phyloP scores from a whole-genome alignment of 2,113 vertebrate genomes.

The Caranx ignobilis region DNA sequence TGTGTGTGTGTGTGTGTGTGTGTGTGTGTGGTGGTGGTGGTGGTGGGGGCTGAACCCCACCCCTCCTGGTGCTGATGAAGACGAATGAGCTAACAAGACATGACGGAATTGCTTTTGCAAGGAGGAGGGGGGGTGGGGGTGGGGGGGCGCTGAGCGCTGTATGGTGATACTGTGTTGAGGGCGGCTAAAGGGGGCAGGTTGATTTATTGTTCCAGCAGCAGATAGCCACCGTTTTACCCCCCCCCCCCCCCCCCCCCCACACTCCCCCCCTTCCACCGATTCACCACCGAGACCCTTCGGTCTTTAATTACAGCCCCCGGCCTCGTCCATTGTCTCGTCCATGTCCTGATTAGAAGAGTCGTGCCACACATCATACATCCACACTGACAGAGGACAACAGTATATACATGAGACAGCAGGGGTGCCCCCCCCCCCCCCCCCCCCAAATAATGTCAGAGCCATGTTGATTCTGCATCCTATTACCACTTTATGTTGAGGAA shows the following conservation, averaged over 20 bases:
- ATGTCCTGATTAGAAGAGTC: conserved; percentile 75
- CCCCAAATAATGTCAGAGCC: conserved; percentile 71
- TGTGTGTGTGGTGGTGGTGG: not conserved
- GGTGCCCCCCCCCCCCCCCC: not conserved
- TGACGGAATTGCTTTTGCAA: conserved; percentile 82
- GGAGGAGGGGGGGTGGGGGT: not conserved
- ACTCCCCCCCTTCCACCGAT: conserved; percentile 62
- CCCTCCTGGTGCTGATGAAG: conserved; percentile 82
- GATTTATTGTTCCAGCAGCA: conserved; percentile 78
- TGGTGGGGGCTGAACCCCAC: conserved; percentile 63
- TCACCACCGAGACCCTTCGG: conserved; percentile 65
- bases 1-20: no score
- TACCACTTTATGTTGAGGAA: conserved; percentile 58
- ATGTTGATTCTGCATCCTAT: conserved; percentile 77
- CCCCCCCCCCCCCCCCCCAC: conserved; percentile 56
- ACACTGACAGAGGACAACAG: conserved; percentile 45
- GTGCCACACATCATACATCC: conserved; percentile 64
- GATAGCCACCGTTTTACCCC: conserved; percentile 66
- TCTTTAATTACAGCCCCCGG: conserved; percentile 80
- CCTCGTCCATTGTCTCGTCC: conserved; percentile 65
- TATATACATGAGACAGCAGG: conserved; percentile 37
- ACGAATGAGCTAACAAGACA: conserved; percentile 84
- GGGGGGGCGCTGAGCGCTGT: conserved; percentile 56
- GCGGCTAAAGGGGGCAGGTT: conserved; percentile 70
- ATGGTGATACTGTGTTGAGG: conserved; percentile 69